Conservation (phyloP, 2,113 vertebrate genomes). For the Platichthys stellatus region DNA sequence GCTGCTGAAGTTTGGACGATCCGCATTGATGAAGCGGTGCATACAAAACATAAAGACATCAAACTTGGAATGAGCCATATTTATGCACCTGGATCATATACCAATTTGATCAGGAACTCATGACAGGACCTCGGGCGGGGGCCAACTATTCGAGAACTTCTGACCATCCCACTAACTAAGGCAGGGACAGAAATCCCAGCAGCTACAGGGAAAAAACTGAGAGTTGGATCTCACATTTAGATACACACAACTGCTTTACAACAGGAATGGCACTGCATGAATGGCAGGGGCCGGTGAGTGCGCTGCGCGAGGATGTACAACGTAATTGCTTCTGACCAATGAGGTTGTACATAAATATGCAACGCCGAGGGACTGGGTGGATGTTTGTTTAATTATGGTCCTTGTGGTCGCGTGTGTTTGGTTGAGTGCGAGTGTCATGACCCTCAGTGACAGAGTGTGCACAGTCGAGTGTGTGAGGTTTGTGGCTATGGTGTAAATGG, state of each 20-base stretch:
- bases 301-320: conserved; percentile 32
- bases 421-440: conserved; percentile 65
- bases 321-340: conserved; percentile 75
- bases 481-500: conserved; percentile 54
- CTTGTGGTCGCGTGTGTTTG: conserved; percentile 74
- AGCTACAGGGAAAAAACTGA: conserved; percentile 24
- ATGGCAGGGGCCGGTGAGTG: conserved; percentile 24
- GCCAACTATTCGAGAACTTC: conserved; percentile 46
- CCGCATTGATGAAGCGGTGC: conserved; percentile 46
- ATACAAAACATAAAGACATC: conserved; percentile 56
- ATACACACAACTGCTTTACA: neutral
- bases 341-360: conserved; percentile 72
- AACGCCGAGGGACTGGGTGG: conserved; percentile 51
- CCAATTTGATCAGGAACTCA: conserved; percentile 47
- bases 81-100: conserved; percentile 64
- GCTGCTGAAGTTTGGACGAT: conserved; percentile 55
- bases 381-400: conserved; percentile 77
- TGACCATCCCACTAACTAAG: conserved; percentile 45
- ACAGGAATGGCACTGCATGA: conserved; percentile 28
- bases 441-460: conserved; percentile 66
- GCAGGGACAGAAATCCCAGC: conserved; percentile 37
- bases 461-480: conserved; percentile 60
- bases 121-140: conserved; percentile 31
- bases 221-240: conserved; percentile 26
- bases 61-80: conserved; percentile 50